Base-by-base conservation (phyloP, 2,113 vertebrate species). In the Fukomys damarensis region DNA sequence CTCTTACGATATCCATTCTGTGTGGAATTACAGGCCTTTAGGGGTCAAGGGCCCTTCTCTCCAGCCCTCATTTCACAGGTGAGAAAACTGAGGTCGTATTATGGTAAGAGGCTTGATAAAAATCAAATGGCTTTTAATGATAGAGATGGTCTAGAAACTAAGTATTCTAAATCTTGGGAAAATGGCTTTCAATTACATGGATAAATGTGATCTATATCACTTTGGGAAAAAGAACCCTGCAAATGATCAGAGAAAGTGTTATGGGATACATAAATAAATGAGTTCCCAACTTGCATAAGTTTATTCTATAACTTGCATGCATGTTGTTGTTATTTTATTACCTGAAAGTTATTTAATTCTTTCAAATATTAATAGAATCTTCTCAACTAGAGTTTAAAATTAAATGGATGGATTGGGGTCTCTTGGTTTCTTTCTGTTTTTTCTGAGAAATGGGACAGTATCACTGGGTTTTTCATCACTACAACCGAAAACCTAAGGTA, bases 321-420 rank as follows among this genome's bases (percentile, higher is more conserved):
- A 56, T 54, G 7, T 54, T 12, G 1, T 84, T 59, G 17, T 10
- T 79, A 63, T 74, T 56, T 92, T 30, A 24, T 88, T 80, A 49
- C 2, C 11, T 41, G 63, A 41, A 20, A 43, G 28, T 74, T 32
- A 85, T 56, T 79, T 30, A 74, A 46, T 65, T 54, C 12, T 56
- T 86, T 76, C 80, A 76, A 77, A 89, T 87, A 38, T 38, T 61
- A 84, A 56, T 66, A 0, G 17, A 68, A 9, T 83, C 20, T 86
- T 81, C 52, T 87, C 74, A 68, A 54, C 4, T n/a, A 46, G 32
- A 93, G 83, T 87, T 81, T 63, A 74, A 91, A 85, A 38, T 96
- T 86, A 43, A 83, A 68, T 65, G 28, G 2, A 8, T 80, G 38
- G 52, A 56, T 81, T 3, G 32, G 7, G 30, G 3, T 88, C 24